These are phyloP conservation scores for Ophioninae sp. DNA, from an alignment of 2,888 invertebrate species.

Conservation along the genomic window DNA sequence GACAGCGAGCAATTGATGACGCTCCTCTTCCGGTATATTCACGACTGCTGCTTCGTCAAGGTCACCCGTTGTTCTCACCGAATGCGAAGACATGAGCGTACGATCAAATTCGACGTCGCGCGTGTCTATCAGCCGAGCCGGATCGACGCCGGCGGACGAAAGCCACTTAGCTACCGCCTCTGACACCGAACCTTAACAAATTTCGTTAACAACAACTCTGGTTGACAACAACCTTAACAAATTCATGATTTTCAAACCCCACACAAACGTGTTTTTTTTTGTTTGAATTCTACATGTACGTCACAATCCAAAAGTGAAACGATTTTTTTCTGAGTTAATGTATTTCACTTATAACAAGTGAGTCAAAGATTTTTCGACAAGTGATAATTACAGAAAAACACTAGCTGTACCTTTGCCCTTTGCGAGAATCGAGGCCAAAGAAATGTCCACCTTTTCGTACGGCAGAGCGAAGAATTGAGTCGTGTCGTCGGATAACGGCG, in stretches of 20 bases:
- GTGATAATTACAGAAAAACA: too few species aligned
- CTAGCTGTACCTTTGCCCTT: conserved; percentile 79
- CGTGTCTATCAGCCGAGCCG: conserved; percentile 81
- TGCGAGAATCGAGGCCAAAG: conserved; percentile 78
- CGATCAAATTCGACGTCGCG: conserved; percentile 77
- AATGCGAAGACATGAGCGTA: conserved; percentile 66
- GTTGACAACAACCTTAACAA: too few species aligned
- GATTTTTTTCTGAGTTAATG: too few species aligned
- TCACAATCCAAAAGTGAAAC: too few species aligned
- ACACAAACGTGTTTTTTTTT: too few species aligned
- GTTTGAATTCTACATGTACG: too few species aligned
- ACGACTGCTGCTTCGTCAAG: conserved; percentile 71
- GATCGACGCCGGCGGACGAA: conserved; percentile 87
- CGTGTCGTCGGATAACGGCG: conserved; percentile 71
- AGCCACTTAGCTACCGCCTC: conserved; percentile 95
- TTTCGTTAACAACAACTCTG: neutral
- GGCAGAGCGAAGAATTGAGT: conserved; percentile 74
- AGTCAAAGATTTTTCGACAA: too few species aligned
- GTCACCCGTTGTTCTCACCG: conserved; percentile 65
- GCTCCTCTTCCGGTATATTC: conserved; percentile 66
- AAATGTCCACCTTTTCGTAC: conserved; percentile 75
- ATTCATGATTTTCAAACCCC: too few species aligned
- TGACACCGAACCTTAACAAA: conserved; percentile 90
- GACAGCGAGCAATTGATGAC: conserved; percentile 62
- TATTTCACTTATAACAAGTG: too few species aligned